Evolutionary conservation across 64 coral and sea anemone genomes (phyloP), one percentile per base, ranked within the genome.

Genomic region (Montipora capricornis): DNA sequence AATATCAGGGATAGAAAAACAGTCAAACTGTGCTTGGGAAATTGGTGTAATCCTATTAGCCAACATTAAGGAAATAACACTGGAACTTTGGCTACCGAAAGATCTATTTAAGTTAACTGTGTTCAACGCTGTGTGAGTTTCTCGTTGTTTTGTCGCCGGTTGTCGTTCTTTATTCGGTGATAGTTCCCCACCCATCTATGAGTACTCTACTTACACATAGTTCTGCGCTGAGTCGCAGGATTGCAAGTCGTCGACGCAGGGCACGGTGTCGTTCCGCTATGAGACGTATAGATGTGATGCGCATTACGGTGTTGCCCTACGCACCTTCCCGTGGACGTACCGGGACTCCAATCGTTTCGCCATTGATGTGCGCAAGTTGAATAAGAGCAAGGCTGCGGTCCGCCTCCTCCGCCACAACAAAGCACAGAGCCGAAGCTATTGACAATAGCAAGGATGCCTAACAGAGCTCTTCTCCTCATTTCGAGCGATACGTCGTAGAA

Each of bases 261-360:
- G 45, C 80, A 82, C 1, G 80, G 57, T 45, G 51, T 24, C 58
- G 55, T 45, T 13, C 80, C 80, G 13, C 55, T 15, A 17, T 82
- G 80, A 14, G 80, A 64, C 13, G 20, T 6, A 14, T 20, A 5
- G 17, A 45, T 64, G 20, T 64, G 58, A 44, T 82, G 80, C 17
- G 80, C 58, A 66, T 82, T 67, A 5, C 80, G 80, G 22, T 66
- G 80, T 29, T 82, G 80, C 3, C 19, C 3, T 4, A 58, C 52
- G 80, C 80, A 82, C 13, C 24, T 55, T 66, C 80, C 80, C 24
- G 20, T 37, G 9, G 80, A 62, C 16, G 64, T 82, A 62, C 80
- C 80, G 24, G 80, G 80, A 82, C 57, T 14, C 80, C 80, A 82
- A 16, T 82, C 80, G 80, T 82, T 82, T 46, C 80, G 58, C 80